Evolutionary conservation across 2,888 invertebrate genomes (phyloP), one percentile per base, ranked within the genome.

Genomic region (Rhaphigaster nebulosa): DNA sequence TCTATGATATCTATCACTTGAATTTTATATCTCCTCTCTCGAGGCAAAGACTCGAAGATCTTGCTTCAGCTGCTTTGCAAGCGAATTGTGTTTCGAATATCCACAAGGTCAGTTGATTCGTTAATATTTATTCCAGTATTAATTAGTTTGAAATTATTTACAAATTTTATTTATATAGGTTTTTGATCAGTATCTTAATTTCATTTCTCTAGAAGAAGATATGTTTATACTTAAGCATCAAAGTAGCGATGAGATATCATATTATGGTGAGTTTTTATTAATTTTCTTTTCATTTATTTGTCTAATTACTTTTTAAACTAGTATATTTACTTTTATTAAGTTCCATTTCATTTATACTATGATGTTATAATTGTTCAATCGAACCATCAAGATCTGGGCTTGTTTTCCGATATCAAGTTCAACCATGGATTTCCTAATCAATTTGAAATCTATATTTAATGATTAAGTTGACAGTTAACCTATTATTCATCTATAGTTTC

Each of bases 171-270:
- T 87, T 87, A n/a, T 90, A 15, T 92, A 96, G 96, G 96, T 99
- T 26, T 99, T 96, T 94, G 99, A 99, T 94, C 99, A 99, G 94
- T 99, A 99, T 95, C 95, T 99, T 90, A 99, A 99, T 94, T 99
- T 99, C 93, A 99, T 99, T 93, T 97, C 98, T 87, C 94, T 99
- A 92, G 99, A 99, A 95, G 99, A 99, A 94, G 99, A 99, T 93
- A 96, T 99, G 94, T 99, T 99, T 94, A 96, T 98, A 90, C 95
- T 99, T 93, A 96, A 98, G 93, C 98, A 99, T 94, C 98, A 98
- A 94, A 97, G 98, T 93, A 97, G 97, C 93, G 98, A 98, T 93
- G 94, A 96, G 76, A 95, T 99, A 91, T 98, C 99, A 1, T 99
- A 99, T 94, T 99, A 99, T 94, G 96, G 97, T 97, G 94, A 94